phyloP scores from a whole-genome alignment of 2,888 invertebrate species.

The Drosophila mettleri region DNA sequence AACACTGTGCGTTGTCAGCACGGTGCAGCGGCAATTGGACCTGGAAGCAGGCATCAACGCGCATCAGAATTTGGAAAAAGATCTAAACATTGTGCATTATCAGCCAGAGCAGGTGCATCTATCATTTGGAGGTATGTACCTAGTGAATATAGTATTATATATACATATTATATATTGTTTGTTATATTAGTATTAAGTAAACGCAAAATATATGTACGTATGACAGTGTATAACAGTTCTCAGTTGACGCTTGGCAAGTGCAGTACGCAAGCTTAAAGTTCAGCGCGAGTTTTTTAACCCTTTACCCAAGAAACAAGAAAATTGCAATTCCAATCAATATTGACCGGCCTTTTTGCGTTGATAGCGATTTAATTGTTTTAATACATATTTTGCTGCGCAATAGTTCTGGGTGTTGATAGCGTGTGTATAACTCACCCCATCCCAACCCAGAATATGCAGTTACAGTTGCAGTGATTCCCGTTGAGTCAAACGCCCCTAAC shows the following conservation, averaged over 20 bases:
- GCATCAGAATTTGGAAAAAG: neutral
- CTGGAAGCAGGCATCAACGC: neutral
- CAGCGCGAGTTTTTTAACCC: conserved; percentile 16
- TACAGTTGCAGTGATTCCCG: conserved; percentile 30
- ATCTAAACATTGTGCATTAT: conserved; percentile 83
- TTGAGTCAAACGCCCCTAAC: conserved; percentile 16
- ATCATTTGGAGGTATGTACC: conserved; percentile 87
- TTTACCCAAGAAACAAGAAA: neutral
- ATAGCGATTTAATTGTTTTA: conserved; percentile 22
- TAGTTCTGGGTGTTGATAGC: conserved; percentile 33
- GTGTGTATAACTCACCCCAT: conserved; percentile 11
- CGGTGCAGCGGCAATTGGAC: conserved; percentile 4
- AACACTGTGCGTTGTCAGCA: conserved; percentile 19
- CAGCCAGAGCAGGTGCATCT: conserved; percentile 90
- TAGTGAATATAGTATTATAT: conserved; percentile 7
- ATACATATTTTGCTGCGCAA: conserved; percentile 43
- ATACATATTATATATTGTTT: neutral
- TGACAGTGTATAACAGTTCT: conserved; percentile 5
- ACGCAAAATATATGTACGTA: neutral
- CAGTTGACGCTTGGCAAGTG: neutral
- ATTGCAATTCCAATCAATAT: neutral
- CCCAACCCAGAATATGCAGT: conserved; percentile 8
- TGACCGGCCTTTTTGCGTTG: conserved; percentile 20
- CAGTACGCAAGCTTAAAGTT: conserved; percentile 11
- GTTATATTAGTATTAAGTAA: neutral